Base-by-base conservation (phyloP, 2,888 invertebrate species). In the Eilema sororculum region DNA sequence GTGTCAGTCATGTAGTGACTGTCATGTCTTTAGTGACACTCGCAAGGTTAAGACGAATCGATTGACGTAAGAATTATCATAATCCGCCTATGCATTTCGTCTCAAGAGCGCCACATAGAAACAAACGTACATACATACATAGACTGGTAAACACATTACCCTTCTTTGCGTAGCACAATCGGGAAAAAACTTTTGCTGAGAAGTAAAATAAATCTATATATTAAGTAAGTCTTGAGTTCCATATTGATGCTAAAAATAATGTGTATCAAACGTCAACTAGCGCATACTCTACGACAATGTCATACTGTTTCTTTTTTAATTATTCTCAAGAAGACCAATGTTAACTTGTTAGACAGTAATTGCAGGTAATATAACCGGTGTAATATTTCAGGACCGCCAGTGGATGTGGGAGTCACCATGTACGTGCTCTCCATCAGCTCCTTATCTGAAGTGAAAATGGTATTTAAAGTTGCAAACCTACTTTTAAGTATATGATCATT, bases 391-490 rank as follows among this genome's bases (percentile, higher is more conserved):
- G 97, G 97, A 95, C 96, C 96, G 92, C 97, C 97, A 87, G 97
- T 98, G 92, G 97, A 97, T 95, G 97, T 98, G 91, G 97, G 97
- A 91, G 97, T 98, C 93, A 97, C 97, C 94, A 97, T 98, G 96
- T 97, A 97, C 96, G 97, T 98, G 95, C 97, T 97, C 94, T 97
- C 97, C 95, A 98, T 98, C 96, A 97, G 97, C 96, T 97, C 97
- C 90, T 97, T 98, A 90, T 97, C 97, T 93, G 98, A 98, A 97
- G 97, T 97, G 91, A 97, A 97, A 96, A 98, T 98, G 95, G 95
- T 95, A 81, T 75, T 71, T 82, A 87, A 89, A 85, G 74, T 79
- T 84, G 81, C 78, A 84, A 88, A 89, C 86, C 86, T 89, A 86
- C 81, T 90, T 85, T 87, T 86, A 87, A 64, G 85, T 91, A 91